A percentile compares a stretch with the other conserved stretches of the same genome.
These are phyloP conservation scores for Miichthys miiuy DNA, from an alignment of 2,797 vertebrate species.

Conservation along the genomic window DNA sequence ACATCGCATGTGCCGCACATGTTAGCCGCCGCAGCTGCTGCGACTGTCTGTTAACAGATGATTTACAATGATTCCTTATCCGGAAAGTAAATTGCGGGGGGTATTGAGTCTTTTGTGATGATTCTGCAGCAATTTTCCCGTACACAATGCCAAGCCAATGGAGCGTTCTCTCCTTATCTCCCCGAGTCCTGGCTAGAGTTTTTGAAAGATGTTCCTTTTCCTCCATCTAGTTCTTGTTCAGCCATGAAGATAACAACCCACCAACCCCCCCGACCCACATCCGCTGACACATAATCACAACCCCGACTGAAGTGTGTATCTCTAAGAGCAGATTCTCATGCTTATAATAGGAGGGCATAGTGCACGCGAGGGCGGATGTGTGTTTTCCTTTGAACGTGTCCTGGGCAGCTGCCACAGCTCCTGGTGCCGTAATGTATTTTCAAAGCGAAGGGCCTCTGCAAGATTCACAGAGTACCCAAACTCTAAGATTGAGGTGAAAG, in stretches of 20 bases:
- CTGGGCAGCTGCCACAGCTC: slow-evolving; percentile 42
- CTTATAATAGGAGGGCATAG: slow-evolving; percentile 67
- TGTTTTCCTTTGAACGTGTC: slow-evolving; percentile 63
- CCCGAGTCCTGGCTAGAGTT: slow-evolving; percentile 54
- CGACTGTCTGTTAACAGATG: slow-evolving; percentile 64
- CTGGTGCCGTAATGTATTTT: slow-evolving; percentile 49
- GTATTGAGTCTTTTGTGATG: slow-evolving; percentile 67
- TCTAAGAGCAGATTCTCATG: slow-evolving; percentile 71
- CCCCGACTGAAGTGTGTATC: slow-evolving; percentile 72
- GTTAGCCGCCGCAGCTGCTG: slow-evolving; percentile 32
- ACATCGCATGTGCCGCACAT: slow-evolving; percentile 12
- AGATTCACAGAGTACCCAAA: slow-evolving; percentile 30
- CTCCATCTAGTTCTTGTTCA: slow-evolving; percentile 73
- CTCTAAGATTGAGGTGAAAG: slow-evolving; percentile 51
- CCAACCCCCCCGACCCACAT: slow-evolving; percentile 27
- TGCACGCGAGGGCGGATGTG: slow-evolving; percentile 36
- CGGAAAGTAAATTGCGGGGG: slow-evolving; percentile 60
- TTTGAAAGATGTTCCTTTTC: slow-evolving; percentile 70
- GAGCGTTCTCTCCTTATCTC: slow-evolving; percentile 73
- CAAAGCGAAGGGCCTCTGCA: slow-evolving; percentile 46
- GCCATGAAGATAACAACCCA: slow-evolving; percentile 70
- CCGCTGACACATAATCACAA: slow-evolving; percentile 73
- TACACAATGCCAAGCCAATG: slow-evolving; percentile 65
- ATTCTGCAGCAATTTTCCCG: slow-evolving; percentile 66
- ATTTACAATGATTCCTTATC: slow-evolving; percentile 72